Conservation (phyloP, 2,888 invertebrate genomes). For the Teinopalpus imperialis region DNA sequence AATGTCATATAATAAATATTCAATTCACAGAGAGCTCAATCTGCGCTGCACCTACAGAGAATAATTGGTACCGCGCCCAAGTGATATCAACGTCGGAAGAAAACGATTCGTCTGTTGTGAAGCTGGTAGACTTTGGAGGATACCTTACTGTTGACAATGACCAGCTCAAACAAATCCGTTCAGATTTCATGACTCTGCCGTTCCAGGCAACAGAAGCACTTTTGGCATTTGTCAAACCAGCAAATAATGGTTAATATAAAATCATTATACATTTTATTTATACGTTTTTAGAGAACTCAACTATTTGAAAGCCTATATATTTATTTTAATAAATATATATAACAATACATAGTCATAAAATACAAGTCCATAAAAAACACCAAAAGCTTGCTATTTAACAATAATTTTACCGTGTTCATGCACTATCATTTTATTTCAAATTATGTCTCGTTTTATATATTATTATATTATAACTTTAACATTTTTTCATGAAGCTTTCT, state of each 20-base stretch:
- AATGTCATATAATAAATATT: too few species aligned
- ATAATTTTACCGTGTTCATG: too few species aligned
- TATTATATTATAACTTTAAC: too few species aligned
- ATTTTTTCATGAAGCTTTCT: too few species aligned
- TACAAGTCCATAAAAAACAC: too few species aligned
- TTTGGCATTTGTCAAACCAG: slow-evolving; percentile 93
- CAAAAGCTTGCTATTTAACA: too few species aligned
- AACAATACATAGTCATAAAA: too few species aligned
- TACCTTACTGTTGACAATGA: slow-evolving; percentile 90
- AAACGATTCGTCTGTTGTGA: slow-evolving; percentile 88
- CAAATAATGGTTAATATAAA: slow-evolving; percentile 84
- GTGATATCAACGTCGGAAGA: slow-evolving; percentile 87
- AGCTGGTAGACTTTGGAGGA: slow-evolving; percentile 97
- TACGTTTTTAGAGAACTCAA: too few species aligned
- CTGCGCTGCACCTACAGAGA: slow-evolving; percentile 92
- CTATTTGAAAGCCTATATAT: too few species aligned
- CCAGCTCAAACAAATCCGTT: slow-evolving; percentile 94
- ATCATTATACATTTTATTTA: slow-evolving; percentile 25
- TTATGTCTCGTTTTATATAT: too few species aligned
- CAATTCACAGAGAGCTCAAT: slow-evolving; percentile 88
- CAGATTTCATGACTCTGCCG: slow-evolving; percentile 96
- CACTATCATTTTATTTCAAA: too few species aligned
- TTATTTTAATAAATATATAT: too few species aligned
- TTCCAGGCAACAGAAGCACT: slow-evolving; percentile 98
- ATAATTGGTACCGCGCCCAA: slow-evolving; percentile 95